phyloP scores from a whole-genome alignment of 53 echinoderm and acorn worm species.

The Luidia sarsii region DNA sequence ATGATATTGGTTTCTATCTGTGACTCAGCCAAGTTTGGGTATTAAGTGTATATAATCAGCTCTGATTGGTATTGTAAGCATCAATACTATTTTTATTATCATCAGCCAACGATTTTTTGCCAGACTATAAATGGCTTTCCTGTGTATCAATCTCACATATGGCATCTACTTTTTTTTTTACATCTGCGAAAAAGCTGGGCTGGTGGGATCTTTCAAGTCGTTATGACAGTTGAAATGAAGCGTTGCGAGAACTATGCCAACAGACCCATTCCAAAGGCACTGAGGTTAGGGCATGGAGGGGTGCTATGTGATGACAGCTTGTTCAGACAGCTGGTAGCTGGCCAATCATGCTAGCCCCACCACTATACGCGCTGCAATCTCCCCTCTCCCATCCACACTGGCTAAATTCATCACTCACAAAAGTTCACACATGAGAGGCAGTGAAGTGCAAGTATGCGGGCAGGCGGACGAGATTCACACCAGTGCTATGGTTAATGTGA shows the following conservation, averaged over 20 bases:
- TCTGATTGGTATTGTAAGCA: no score
- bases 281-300: constrained; percentile 21
- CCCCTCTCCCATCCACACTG: not conserved
- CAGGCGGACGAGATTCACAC: no score
- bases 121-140: no score
- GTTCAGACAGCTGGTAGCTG: constrained; percentile 14
- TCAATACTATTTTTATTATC: no score
- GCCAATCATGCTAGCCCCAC: no score
- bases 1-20: no score
- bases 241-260: constrained; percentile 33
- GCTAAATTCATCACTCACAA: constrained; percentile 17
- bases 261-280: constrained; percentile 38
- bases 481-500: not conserved
- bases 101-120: no score
- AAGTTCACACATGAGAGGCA: not conserved
- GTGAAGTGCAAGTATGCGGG: not conserved
- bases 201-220: constrained; percentile 41
- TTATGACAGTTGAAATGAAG: constrained; percentile 49
- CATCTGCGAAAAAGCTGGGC: no score
- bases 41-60: no score
- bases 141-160: no score
- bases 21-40: no score
- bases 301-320: constrained; percentile 37
- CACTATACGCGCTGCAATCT: not conserved
- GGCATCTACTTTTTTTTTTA: no score